Evolutionary conservation across 2,797 vertebrate genomes (phyloP), one percentile per base, ranked within the genome.

Genomic region (Spinibarbus caldwelli): DNA sequence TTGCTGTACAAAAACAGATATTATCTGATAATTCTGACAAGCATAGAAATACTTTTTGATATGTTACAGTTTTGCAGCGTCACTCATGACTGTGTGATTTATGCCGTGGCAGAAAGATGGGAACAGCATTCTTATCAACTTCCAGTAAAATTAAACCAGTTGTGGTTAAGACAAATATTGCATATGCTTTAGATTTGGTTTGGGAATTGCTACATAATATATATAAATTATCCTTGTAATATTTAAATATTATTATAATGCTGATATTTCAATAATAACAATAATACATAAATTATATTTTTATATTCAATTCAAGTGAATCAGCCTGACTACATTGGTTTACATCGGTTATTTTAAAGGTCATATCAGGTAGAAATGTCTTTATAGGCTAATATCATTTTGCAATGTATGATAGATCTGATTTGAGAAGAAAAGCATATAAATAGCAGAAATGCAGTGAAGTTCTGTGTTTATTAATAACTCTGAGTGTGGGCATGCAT

Each of bases 401-500:
- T 31, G 5, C 62, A 34, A 11, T 29, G 11, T 5, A 14, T 62
- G 26, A 64, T 54, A 54, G 34, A n/a, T n/a, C n/a, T n/a, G n/a
- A n/a, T 54, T n/a, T n/a, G n/a, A n/a, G n/a, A n/a, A 54, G 34
- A 38, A 78, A 62, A 38, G 49, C 31, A 23, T 26, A 41, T 12
- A 59, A 77, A 26, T n/a, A 38, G 14, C 9, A 68, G 15, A n/a
- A 72, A 38, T 73, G 38, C 52, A 31, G 9, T 59, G 23, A 14
- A 52, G 23, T 23, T 14, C 5, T 23, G 9, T 26, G 15, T 57
- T 54, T 29, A 43, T 78, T 17, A 82, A 52, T 79, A 57, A 47
- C 71, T 77, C 52, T 23, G 21, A 43, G 10, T 19, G 52, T 49
- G 45, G 54, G 72, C 84, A 78, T 71, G n/a, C n/a, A n/a, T n/a